Conservation (phyloP, 1,140 invertebrate genomes). For the Meloidogyne exigua region DNA sequence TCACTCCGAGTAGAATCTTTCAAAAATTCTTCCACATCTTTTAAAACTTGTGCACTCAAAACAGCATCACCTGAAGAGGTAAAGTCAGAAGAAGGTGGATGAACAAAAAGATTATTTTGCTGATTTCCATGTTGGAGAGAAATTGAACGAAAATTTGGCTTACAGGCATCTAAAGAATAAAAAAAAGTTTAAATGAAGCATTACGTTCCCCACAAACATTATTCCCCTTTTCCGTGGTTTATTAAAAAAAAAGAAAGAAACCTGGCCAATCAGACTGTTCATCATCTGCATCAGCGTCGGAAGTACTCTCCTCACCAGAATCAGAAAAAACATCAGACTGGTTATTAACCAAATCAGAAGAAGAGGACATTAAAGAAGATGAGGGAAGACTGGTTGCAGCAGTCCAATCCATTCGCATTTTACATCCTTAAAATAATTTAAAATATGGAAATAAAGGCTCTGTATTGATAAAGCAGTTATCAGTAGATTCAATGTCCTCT, state of each 20-base stretch:
- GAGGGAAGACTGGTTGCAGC: neutral
- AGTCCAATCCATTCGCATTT: constrained; percentile 31
- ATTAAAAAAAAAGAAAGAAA: neutral
- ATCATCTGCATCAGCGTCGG: constrained; percentile 34
- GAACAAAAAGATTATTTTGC: neutral
- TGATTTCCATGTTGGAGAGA: neutral
- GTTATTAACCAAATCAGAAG: constrained; percentile 7
- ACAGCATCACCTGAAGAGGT: neutral
- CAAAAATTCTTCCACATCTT: constrained; percentile 31
- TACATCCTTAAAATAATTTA: constrained; percentile 5
- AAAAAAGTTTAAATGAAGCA: too few relatives aligned
- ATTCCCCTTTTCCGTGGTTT: too few relatives aligned
- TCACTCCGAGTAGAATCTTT: constrained; percentile 25
- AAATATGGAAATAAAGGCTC: too few relatives aligned
- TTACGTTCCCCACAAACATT: too few relatives aligned
- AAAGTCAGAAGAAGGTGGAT: neutral
- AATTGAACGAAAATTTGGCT: constrained; percentile 4
- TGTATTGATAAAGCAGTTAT: too few relatives aligned
- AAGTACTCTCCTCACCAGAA: constrained; percentile 2
- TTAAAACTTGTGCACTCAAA: constrained; percentile 11
- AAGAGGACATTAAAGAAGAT: constrained; percentile 4
- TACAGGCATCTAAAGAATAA: neutral
- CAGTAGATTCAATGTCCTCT: too few relatives aligned
- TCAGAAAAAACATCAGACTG: constrained; percentile 16
- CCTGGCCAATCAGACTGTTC: constrained; percentile 36